Evolutionary conservation across 2,888 invertebrate species (phyloP).

Genomic region (Maniola hyperantus): DNA sequence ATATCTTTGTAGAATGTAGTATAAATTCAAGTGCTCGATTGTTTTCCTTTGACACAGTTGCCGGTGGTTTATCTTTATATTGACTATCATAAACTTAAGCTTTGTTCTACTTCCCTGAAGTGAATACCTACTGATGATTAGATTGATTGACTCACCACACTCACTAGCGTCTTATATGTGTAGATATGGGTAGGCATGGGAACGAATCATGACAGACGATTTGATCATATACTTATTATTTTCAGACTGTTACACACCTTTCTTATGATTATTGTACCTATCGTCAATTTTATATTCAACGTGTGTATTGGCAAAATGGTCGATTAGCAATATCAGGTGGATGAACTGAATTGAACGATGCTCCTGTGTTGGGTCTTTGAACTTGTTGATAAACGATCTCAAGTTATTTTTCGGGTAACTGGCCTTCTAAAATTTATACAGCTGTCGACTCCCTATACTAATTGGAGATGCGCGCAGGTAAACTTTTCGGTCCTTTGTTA

Average conservation of each 20-base stretch:
- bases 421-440: conserved; percentile 48
- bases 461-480: conserved; percentile 63
- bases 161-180: conserved; percentile 17
- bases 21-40: neutral
- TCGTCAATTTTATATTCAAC: neutral
- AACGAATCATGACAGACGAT: conserved; percentile 10
- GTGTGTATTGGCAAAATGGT: neutral
- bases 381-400: conserved; percentile 42
- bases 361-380: conserved; percentile 61
- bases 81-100: conserved; percentile 19
- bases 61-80: conserved; percentile 2
- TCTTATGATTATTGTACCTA: neutral
- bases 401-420: conserved; percentile 22
- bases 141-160: conserved; percentile 24
- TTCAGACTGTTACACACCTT: conserved; percentile 4
- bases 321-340: neutral
- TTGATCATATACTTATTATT: conserved; percentile 22
- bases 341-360: conserved; percentile 7
- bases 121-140: conserved; percentile 16
- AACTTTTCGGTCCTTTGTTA: conserved; percentile 45
- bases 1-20: neutral
- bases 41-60: neutral
- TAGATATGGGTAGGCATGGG: too few species aligned
- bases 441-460: conserved; percentile 61
- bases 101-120: conserved; percentile 30